These are phyloP conservation scores for Anticlea derivata DNA, from an alignment of 2,888 invertebrate genomes.

Conservation along the genomic window DNA sequence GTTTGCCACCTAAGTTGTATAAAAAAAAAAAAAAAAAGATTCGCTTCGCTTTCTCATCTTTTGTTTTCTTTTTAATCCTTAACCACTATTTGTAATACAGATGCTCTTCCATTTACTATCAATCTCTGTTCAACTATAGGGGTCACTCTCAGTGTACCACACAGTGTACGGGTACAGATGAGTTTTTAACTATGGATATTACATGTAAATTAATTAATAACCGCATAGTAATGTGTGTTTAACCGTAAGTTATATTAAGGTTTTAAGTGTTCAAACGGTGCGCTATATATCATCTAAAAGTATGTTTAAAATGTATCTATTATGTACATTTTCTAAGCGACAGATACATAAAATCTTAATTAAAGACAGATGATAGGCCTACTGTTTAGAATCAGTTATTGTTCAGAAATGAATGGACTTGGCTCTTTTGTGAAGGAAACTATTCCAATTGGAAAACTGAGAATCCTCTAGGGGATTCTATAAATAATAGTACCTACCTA, in stretches of 20 bases:
- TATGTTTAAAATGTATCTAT: too few relatives aligned
- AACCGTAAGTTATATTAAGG: conserved; percentile 38
- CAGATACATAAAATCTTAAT: too few relatives aligned
- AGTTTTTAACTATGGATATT: conserved; percentile 75
- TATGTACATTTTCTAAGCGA: too few relatives aligned
- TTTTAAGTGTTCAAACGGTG: conserved; percentile 11
- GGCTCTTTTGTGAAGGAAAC: not conserved
- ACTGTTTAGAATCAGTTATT: too few relatives aligned
- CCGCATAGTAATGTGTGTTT: conserved; percentile 41
- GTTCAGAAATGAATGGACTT: conserved; percentile 1
- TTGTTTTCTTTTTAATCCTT: too few relatives aligned
- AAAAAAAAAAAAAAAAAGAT: too few relatives aligned
- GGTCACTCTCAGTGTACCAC: conserved; percentile 48
- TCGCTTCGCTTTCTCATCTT: too few relatives aligned
- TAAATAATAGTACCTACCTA: too few relatives aligned
- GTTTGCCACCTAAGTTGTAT: too few relatives aligned
- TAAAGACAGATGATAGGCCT: too few relatives aligned
- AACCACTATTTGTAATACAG: too few relatives aligned
- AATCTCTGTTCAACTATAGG: conserved; percentile 39
- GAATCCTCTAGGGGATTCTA: not conserved
- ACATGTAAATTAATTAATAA: conserved; percentile 80
- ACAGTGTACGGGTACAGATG: conserved; percentile 54
- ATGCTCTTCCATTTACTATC: conserved; percentile 44
- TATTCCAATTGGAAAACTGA: conserved; percentile 11
- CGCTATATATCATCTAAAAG: too few relatives aligned